phyloP scores from a whole-genome alignment of 2,113 vertebrate species.

The Coregonus clupeaformis region DNA sequence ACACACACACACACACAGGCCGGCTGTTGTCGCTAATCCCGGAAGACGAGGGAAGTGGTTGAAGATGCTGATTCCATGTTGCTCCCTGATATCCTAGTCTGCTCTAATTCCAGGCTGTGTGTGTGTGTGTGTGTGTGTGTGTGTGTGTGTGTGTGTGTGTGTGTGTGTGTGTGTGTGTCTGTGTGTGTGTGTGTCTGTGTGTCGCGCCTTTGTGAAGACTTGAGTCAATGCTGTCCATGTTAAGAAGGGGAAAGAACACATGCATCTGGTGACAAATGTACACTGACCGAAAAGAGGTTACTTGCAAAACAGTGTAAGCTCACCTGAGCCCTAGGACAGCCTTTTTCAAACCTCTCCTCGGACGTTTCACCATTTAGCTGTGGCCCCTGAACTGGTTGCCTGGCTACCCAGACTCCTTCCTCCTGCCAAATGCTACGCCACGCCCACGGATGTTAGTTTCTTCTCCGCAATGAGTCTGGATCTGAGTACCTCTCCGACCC shows the following conservation, averaged over 20 bases:
- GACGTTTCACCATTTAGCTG: too few species aligned
- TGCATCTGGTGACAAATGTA: neutral
- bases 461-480: too few species aligned
- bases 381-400: too few species aligned
- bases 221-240: slow-evolving; percentile 52
- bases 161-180: slow-evolving; percentile 22
- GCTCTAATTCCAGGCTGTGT: slow-evolving; percentile 44
- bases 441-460: too few species aligned
- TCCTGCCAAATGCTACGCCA: too few species aligned
- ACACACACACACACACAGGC: neutral
- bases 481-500: too few species aligned
- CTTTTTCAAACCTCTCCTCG: too few species aligned
- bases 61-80: slow-evolving; percentile 43
- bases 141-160: slow-evolving; percentile 34
- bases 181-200: slow-evolving; percentile 14
- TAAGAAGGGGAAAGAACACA: slow-evolving; percentile 37
- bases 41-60: slow-evolving; percentile 39
- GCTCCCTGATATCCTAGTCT: slow-evolving; percentile 56
- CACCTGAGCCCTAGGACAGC: too few species aligned
- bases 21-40: slow-evolving; percentile 61
- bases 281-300: neutral
- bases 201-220: slow-evolving; percentile 59
- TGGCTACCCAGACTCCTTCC: too few species aligned
- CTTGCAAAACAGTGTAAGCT: neutral
- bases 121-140: too few species aligned